Base-by-base conservation (phyloP, 2,888 invertebrate genomes). In the Nomada goodeniana region DNA sequence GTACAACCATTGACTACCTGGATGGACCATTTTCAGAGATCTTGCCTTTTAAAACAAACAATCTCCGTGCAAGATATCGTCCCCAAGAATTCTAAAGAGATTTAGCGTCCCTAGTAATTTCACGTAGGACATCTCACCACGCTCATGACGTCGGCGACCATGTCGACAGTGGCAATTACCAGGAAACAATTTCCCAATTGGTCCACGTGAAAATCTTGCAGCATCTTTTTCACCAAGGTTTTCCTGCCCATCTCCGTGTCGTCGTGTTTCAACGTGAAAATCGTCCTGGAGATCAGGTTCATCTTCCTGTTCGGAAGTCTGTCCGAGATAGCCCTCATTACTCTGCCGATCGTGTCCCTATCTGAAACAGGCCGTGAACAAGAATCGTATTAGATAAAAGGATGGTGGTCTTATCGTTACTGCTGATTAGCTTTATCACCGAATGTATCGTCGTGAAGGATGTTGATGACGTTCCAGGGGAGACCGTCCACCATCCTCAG, bases 1-100 rank as follows among this genome's bases (percentile, higher is more conserved):
- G 91, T 97, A 98, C n/a, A 98, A 92, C 98, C 98, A 98, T 91
- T 98, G 97, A 83, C 96, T 97, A 87, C 94, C 95, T 0, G 97
- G 96, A 89, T 96, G 95, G 0, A 96, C 96, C 95, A 98, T 95
- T 53, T 94, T 94, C 68, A 96, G 93, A 0, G 95, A 94, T 61
- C 96, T 96, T 0, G 97, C 97, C 95, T 94, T 80, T 20, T 7
- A 50, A 64, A 4, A 23, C 29, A 20, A 59, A 44, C 50, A 53
- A 23, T 13, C 18, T 11, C 47, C 2, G 13, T 10, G 47, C 13
- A 1, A 13, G 47, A 47, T 2, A 47, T 47, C 47, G 47, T 47
- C 2, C 13, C 47, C 47, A 13, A 47, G 13, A 47, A 13, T 47
- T 47, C 47, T 10, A 2, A 13, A 10, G 3, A 3, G 13, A 1